Evolutionary conservation across 2,113 vertebrate genomes (phyloP), one percentile per base, ranked within the genome.

Genomic region (Sula dactylatra): DNA sequence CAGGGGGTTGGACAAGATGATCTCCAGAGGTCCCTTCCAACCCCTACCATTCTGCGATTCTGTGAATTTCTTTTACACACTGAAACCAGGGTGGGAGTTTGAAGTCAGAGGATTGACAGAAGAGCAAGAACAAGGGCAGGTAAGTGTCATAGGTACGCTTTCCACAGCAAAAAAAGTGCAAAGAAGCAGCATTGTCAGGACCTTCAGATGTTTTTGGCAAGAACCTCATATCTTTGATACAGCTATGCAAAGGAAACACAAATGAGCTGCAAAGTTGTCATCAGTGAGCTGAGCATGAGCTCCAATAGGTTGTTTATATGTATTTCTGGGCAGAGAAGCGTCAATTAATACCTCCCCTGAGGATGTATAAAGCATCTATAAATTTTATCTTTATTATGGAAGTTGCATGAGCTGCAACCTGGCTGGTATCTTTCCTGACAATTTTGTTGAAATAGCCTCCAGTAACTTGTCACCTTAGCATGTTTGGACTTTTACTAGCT

Each of bases 121-220:
- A 13, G 25, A 49, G 36, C 22, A 29, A 3, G 1, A 62, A 22
- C 6, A 25, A 8, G 24, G 70, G 61, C 36, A 13, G 27, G 2
- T 15, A 52, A 21, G 21, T 4, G 14, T 25, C 5, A 1, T 10
- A 44, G 24, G 36, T 9, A 3, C 0, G 1, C 59, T 34, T 16
- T 6, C 34, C 56, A 0, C 69, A 0, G n/a, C 1, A 40, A 50
- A 6, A 29, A 3, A 47, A 25, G 31, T 0, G 21, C 36, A 1
- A 71, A 44, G 5, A 7, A 14, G 22, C 9, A n/a, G 6, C 38
- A 1, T 2, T 25, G 25, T 7, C 17, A 2, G 52, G 56, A 20
- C 31, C 50, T 66, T 50, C 45, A 45, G n/a, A 21, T 1, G 4
- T 2, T 45, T 13, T 17, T 58, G 49, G 54, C 18, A 9, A 1